Percentiles rank a stretch among this genome's conserved stretches.
These are phyloP conservation scores for Pogonus chalceus DNA, from an alignment of 1,140 invertebrate species.

Conservation along the genomic window DNA sequence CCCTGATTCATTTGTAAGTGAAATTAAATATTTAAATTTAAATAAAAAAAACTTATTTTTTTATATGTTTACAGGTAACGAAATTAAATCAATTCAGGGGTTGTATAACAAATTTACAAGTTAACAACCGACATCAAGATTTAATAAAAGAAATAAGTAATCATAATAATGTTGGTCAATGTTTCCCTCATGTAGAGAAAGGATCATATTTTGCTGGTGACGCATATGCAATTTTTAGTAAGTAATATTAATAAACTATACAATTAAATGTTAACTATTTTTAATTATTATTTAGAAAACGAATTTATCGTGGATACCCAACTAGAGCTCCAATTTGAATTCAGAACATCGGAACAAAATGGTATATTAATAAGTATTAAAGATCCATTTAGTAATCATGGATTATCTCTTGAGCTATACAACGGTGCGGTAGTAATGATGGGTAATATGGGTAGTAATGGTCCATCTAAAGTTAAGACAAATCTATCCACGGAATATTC, in stretches of 20 bases:
- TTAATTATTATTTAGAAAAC: slow-evolving; percentile 42
- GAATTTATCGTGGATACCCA: slow-evolving; percentile 57
- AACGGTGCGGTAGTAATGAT: slow-evolving; percentile 68
- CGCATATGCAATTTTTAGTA: slow-evolving; percentile 74
- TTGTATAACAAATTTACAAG: slow-evolving; percentile 63
- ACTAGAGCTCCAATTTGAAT: slow-evolving; percentile 68
- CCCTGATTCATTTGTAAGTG: slow-evolving; percentile 38
- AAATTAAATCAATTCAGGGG: slow-evolving; percentile 71
- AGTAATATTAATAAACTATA: slow-evolving; percentile 24
- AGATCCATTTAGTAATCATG: slow-evolving; percentile 47
- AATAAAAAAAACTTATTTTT: slow-evolving; percentile 12
- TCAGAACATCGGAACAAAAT: slow-evolving; percentile 69
- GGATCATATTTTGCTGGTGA: slow-evolving; percentile 80
- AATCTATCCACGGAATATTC: slow-evolving; percentile 49
- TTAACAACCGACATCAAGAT: slow-evolving; percentile 67
- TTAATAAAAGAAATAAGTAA: slow-evolving; percentile 42
- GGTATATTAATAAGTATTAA: slow-evolving; percentile 70
- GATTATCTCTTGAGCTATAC: slow-evolving; percentile 64
- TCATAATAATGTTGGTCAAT: slow-evolving; percentile 69
- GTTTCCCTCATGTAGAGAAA: slow-evolving; percentile 73
- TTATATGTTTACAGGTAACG: slow-evolving; percentile 37
- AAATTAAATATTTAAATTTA: slow-evolving; percentile 17
- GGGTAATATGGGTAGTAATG: slow-evolving; percentile 53
- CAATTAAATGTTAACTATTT: slow-evolving; percentile 5
- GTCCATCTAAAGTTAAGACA: slow-evolving; percentile 47